Evolutionary conservation across 2,797 vertebrate species (phyloP).

Genomic region (Acrocephalus scirpaceus): DNA sequence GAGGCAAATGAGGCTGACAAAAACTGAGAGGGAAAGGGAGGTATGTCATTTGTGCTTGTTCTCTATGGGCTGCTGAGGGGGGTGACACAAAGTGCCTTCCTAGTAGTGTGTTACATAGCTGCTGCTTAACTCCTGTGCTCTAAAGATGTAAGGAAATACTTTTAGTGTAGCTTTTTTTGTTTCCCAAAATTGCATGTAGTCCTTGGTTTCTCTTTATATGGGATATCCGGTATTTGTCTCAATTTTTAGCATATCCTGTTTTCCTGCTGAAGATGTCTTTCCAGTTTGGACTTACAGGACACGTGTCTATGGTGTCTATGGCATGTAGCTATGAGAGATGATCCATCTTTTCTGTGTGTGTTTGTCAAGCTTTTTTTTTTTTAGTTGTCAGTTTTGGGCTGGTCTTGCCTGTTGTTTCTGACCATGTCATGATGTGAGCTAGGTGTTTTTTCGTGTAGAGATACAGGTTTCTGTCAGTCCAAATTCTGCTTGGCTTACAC

Average conservation of each 20-base stretch:
- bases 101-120: not conserved
- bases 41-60: constrained; percentile 72
- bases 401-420: not conserved
- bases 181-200: not conserved
- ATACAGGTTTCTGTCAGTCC: not conserved
- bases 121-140: not conserved
- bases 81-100: not conserved
- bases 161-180: not conserved
- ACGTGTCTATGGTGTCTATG: not conserved
- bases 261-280: not conserved
- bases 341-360: not conserved
- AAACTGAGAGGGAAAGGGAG: constrained; percentile 92
- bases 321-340: not conserved
- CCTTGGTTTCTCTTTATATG: not conserved
- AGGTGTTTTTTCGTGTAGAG: not conserved
- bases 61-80: not conserved
- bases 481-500: not conserved
- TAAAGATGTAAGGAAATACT: not conserved
- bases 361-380: not conserved
- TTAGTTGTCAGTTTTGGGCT: not conserved
- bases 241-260: not conserved
- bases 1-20: constrained; percentile 95
- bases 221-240: not conserved
- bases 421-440: not conserved
- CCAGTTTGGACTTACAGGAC: not conserved